Evolutionary conservation across 2,797 vertebrate genomes (phyloP), one percentile per base, ranked within the genome.

Genomic region (Epinephelus awoara): DNA sequence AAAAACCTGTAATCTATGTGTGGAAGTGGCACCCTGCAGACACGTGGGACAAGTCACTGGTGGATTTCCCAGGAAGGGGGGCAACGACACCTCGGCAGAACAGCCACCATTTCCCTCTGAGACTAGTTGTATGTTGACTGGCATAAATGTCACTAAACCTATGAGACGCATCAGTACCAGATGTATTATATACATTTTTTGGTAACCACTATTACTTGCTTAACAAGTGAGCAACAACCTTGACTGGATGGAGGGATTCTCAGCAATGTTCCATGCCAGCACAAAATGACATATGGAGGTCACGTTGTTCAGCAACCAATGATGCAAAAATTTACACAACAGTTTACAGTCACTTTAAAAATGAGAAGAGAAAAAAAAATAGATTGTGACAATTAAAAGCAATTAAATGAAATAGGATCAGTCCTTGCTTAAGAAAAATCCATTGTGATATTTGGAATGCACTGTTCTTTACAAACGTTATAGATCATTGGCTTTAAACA

Each of bases 401-500:
- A 92, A 89, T 88, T 86, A 82, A 91, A 95, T 88, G 78, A 92
- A 93, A 93, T 50, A 91, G 73, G 94, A 93, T 94, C 93, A 94
- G 94, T 96, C 94, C 92, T 96, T 95, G 91, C 91, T 95, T 94
- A 94, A 96, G 92, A 96, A 96, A 93, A 88, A 95, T 95, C 92
- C 92, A 92, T 88, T 85, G 94, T 95, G 86, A 92, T 96, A 95
- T 96, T 96, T 96, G 95, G 93, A 97, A 95, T 94, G 96, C 96
- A 95, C 95, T 95, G 96, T 96, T 96, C 91, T 96, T 96, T 95
- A 96, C 95, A 96, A 96, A 96, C 91, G 88, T 94, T 94, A 95
- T 90, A 96, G 94, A 96, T 96, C 94, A 95, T 96, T 96, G 95
- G 95, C 95, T 96, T 96, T 94, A 94, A 95, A 96, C 94, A 95